These are phyloP conservation scores for Porites lobata DNA, from an alignment of 92 coral and sea anemone species.

Conservation along the genomic window DNA sequence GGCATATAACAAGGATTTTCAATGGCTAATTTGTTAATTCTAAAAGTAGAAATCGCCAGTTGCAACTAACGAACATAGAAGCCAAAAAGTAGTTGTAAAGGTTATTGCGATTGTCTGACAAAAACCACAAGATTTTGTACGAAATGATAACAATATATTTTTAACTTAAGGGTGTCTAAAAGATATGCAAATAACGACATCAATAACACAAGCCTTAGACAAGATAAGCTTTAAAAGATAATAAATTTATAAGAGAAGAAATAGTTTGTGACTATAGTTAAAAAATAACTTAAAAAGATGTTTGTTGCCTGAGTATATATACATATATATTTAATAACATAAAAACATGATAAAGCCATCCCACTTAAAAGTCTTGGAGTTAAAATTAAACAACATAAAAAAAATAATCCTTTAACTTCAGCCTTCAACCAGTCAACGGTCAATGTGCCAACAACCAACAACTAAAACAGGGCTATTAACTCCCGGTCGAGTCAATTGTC, in stretches of 20 bases:
- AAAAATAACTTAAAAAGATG: background rate
- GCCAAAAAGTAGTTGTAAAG: background rate
- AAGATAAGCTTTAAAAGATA: background rate
- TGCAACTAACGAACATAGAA: background rate
- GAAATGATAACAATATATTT: background rate
- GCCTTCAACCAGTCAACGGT: no score
- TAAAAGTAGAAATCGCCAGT: background rate
- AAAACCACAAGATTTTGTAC: background rate
- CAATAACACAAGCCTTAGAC: background rate
- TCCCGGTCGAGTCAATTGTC: no score
- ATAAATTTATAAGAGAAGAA: background rate
- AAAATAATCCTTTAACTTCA: no score
- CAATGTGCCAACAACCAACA: no score
- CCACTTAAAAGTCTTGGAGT: no score
- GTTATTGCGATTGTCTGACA: background rate
- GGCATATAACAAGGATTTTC: background rate
- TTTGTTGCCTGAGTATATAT: no score
- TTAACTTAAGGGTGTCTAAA: background rate
- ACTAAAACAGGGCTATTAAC: no score
- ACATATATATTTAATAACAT: no score
- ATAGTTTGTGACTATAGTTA: no score
- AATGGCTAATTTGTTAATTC: background rate
- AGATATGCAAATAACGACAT: conserved; percentile 13
- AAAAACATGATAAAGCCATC: no score
- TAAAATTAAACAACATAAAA: no score